Base-by-base conservation (phyloP, 2,113 vertebrate genomes). In the Symphodus melops region DNA sequence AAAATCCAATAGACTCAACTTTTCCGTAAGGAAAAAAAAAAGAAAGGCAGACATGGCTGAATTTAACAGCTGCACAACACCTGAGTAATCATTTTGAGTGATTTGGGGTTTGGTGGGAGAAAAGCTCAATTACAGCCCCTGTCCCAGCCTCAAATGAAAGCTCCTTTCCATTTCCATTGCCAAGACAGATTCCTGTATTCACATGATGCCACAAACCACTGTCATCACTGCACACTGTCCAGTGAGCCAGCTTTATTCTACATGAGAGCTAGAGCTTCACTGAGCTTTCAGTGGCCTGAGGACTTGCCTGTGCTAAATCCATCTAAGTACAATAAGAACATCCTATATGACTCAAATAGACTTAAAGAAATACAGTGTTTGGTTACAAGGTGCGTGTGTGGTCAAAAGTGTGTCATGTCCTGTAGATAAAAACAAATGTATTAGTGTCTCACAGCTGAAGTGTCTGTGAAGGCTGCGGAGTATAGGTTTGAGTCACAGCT, bases 141-240 rank as follows among this genome's bases (percentile, higher is more conserved):
- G 54, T 62, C 74, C 19, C 60, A 60, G 49, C 52, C 69, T 36
- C 77, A 72, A 16, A 11, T 62, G 16, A 89, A 82, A 83, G 68
- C 72, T 75, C 55, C 74, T 85, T 84, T 86, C 74, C 77, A 48
- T 89, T 85, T 86, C 83, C 82, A 90, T 44, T 86, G 78, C 80
- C 84, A 81, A 78, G 83, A 88, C 82, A 87, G 75, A 88, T 89
- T 91, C 77, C 70, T 81, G 2, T 9, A 77, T 82, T 84, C 80
- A 81, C 75, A 82, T 79, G 76, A 87, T 68, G 72, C 66, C 48
- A 58, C 78, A 83, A 83, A 86, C 81, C 51, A 42, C 81, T 8
- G 68, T 81, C 72, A 68, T 75, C 83, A 46, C 48, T 54, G 71
- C 81, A 72, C 79, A 85, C 75, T 60, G 58, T 53, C n/a, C 21